Percentiles rank a stretch among this genome's conserved stretches.
phyloP scores from a whole-genome alignment of 2,888 invertebrate genomes.

The Ethmia dodecea region DNA sequence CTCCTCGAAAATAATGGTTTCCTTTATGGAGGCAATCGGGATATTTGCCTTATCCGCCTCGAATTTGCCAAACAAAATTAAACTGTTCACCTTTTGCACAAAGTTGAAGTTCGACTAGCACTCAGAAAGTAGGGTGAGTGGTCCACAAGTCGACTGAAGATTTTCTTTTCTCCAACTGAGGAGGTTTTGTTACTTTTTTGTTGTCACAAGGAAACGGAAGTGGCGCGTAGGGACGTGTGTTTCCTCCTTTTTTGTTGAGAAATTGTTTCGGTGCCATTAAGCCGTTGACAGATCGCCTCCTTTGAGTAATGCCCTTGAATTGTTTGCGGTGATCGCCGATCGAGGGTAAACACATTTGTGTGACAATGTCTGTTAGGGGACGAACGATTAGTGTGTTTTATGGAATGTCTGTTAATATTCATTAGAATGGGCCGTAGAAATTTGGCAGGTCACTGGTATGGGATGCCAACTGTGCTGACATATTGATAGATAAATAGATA shows the following conservation, averaged over 20 bases:
- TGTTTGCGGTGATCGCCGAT: constrained; percentile 34
- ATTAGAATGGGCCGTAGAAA: no score
- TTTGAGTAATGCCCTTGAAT: constrained; percentile 64
- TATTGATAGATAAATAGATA: no score
- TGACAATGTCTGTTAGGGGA: constrained; percentile 41
- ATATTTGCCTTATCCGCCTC: constrained; percentile 31
- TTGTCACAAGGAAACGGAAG: constrained; percentile 64
- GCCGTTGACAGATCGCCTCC: constrained; percentile 72
- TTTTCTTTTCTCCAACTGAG: constrained; percentile 43
- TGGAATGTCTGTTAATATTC: no score
- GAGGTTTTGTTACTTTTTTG: constrained; percentile 65
- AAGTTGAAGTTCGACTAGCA: constrained; percentile 19
- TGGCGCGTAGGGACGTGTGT: constrained; percentile 66
- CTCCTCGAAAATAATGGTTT: constrained; percentile 76
- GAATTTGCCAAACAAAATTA: constrained; percentile 12
- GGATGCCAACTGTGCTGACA: no score
- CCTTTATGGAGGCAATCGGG: constrained; percentile 41
- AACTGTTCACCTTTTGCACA: constrained; percentile 9
- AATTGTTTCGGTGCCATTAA: constrained; percentile 76
- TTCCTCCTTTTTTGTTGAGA: constrained; percentile 73
- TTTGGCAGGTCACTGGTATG: no score
- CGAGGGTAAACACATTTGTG: constrained; percentile 40
- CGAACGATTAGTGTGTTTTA: constrained; percentile 31
- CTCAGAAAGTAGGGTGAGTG: constrained; percentile 35
- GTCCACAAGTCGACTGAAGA: constrained; percentile 45